Conservation (phyloP, 2,113 vertebrate genomes). For the Uropsilus gracilis region DNA sequence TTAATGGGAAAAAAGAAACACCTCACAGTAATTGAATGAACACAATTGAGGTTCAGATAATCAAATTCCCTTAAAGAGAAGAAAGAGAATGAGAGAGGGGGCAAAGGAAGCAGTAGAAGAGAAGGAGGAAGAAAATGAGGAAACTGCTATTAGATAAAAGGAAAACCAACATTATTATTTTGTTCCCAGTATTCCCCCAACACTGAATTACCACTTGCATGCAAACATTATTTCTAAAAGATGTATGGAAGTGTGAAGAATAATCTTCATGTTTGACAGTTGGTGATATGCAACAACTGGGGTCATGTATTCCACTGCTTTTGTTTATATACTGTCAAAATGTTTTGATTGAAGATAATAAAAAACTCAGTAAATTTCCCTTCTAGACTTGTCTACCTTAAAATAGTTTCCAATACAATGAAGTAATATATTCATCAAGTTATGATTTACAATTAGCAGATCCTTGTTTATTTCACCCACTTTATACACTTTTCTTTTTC, state of each 20-base stretch:
- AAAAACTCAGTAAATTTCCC: not conserved
- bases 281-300: not conserved
- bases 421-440: not conserved
- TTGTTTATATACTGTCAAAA: not conserved
- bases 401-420: constrained; percentile 9
- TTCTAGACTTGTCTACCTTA: not conserved
- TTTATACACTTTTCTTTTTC: not conserved
- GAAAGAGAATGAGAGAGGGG: not conserved
- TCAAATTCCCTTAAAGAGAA: not conserved
- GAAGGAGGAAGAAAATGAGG: not conserved
- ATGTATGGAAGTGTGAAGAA: not conserved
- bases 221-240: not conserved
- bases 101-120: not conserved
- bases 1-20: not conserved
- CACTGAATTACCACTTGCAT: not conserved
- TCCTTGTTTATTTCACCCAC: not conserved
- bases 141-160: not conserved
- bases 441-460: not conserved
- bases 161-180: not conserved
- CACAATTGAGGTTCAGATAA: not conserved
- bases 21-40: not conserved
- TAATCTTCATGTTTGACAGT: not conserved
- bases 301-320: not conserved
- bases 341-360: constrained; percentile 28
- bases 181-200: not conserved